A percentile compares a stretch with the other conserved stretches of the same genome.
phyloP scores from a whole-genome alignment of 2,113 vertebrate genomes.

The Chrysochloris asiatica region DNA sequence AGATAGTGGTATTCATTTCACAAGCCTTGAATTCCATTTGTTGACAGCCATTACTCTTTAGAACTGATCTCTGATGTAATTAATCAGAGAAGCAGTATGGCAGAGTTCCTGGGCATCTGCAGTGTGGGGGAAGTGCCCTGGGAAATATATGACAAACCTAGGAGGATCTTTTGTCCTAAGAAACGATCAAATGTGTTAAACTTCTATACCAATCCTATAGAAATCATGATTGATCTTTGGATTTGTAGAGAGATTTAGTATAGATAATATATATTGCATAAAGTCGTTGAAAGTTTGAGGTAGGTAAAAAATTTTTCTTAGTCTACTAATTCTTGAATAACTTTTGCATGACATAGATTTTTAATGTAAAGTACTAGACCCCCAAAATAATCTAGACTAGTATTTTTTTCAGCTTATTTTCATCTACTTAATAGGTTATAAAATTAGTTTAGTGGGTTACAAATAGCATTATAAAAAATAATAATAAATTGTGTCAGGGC shows the following conservation, averaged over 20 bases:
- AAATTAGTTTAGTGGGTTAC: slow-evolving; percentile 15
- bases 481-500: background rate
- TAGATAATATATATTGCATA: too few species aligned
- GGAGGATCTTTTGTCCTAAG: background rate
- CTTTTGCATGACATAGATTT: background rate
- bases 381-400: background rate
- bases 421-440: background rate
- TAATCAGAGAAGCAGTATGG: background rate
- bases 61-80: background rate
- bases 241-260: background rate
- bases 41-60: background rate
- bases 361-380: background rate
- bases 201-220: background rate
- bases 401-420: background rate
- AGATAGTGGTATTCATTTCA: background rate
- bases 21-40: background rate
- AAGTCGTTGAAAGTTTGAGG: background rate
- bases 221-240: background rate
- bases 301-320: background rate
- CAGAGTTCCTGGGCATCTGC: background rate
- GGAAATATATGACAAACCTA: background rate
- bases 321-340: background rate
- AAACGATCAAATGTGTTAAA: background rate
- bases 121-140: background rate
- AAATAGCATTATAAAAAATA: background rate